Evolutionary conservation across 2,888 invertebrate genomes (phyloP).

Genomic region (Eugnorisma glareosa): DNA sequence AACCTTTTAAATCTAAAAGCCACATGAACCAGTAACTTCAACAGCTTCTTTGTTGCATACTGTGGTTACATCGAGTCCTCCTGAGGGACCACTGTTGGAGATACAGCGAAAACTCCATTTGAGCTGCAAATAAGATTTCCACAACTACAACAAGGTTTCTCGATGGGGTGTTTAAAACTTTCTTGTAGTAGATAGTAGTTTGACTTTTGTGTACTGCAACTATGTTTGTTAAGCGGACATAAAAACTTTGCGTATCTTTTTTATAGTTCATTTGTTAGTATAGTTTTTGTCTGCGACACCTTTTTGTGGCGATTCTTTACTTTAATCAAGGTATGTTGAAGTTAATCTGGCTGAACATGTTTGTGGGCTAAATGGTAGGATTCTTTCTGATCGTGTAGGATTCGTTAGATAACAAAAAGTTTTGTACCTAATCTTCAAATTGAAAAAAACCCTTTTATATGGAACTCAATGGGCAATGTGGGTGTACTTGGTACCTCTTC

Average conservation of each 20-base stretch:
- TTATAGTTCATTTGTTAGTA: background rate
- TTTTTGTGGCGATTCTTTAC: background rate
- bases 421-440: background rate
- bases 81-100: slow-evolving; percentile 25
- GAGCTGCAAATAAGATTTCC: slow-evolving; percentile 44
- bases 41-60: slow-evolving; percentile 39
- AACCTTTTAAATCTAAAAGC: background rate
- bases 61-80: slow-evolving; percentile 10
- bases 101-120: slow-evolving; percentile 38
- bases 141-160: slow-evolving; percentile 25
- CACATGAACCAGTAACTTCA: background rate
- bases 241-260: slow-evolving; percentile 24
- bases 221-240: slow-evolving; percentile 23
- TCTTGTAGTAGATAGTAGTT: background rate
- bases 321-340: background rate
- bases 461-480: background rate
- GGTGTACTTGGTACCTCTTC: too few relatives aligned
- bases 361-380: too few relatives aligned
- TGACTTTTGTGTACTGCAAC: slow-evolving; percentile 14
- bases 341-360: background rate
- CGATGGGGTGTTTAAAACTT: slow-evolving; percentile 34
- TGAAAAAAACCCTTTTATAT: too few relatives aligned
- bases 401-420: background rate
- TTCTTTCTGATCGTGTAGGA: background rate
- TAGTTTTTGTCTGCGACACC: background rate